These are phyloP conservation scores for Aplysina aerophoba DNA, from an alignment of 37 sponge, comb jelly and placozoan species.

Conservation along the genomic window DNA sequence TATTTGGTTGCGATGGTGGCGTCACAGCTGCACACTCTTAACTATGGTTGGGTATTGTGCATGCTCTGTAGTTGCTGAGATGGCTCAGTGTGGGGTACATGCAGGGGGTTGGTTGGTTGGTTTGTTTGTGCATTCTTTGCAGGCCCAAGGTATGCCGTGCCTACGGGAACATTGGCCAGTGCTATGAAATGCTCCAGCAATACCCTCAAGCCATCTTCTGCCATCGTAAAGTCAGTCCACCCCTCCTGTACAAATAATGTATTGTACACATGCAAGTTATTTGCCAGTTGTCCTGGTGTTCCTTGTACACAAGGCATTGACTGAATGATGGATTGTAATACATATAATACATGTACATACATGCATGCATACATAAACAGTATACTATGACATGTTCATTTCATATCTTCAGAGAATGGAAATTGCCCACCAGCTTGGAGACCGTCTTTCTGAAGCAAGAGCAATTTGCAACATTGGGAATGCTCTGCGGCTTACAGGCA, in stretches of 20 bases:
- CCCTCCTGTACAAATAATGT: background rate
- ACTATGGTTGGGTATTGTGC: too few relatives aligned
- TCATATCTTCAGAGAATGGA: slow-evolving; percentile 54
- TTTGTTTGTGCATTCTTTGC: background rate
- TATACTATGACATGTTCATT: background rate
- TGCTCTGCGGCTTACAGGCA: slow-evolving; percentile 53
- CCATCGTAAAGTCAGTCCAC: slow-evolving; percentile 52
- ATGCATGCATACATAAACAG: background rate
- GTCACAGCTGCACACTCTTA: too few relatives aligned
- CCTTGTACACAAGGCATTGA: too few relatives aligned
- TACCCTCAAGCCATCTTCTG: slow-evolving; percentile 70
- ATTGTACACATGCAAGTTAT: too few relatives aligned
- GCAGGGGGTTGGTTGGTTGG: background rate
- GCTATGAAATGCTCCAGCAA: slow-evolving; percentile 64
- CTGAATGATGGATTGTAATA: too few relatives aligned
- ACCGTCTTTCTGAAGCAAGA: slow-evolving; percentile 45
- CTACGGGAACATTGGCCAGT: slow-evolving; percentile 70
- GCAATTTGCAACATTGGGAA: slow-evolving; percentile 79
- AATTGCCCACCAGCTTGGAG: slow-evolving; percentile 42
- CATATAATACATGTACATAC: background rate
- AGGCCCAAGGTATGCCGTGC: slow-evolving; percentile 65
- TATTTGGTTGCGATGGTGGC: too few relatives aligned
- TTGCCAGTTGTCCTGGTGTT: too few relatives aligned
- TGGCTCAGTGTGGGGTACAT: too few relatives aligned
- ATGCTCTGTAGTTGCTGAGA: too few relatives aligned